Evolutionary conservation across 2,113 vertebrate species (phyloP), one percentile per base, ranked within the genome.

Genomic region (Crotalus helleri): DNA sequence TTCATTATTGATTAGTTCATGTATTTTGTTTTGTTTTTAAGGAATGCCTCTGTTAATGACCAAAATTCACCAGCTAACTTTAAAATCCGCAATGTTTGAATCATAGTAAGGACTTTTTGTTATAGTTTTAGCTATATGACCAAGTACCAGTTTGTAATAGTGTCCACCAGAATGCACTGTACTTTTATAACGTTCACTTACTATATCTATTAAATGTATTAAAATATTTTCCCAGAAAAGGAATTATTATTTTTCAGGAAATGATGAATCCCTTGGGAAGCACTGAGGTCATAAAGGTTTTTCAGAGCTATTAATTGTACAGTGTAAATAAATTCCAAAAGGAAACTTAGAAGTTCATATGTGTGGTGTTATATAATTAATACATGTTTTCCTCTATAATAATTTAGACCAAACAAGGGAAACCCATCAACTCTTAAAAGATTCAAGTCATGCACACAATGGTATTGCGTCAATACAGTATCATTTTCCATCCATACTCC

Each of bases 221-320:
- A 11, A 64, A 86, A 33, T 9, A 61, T 33, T 53, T 81, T 81
- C 74, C 74, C 74, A 81, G 74, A 81, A 39, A 81, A 81, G 17
- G 19, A 81, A 81, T 81, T 85, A 46, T 85, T 90, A 53, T 64
- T 92, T 92, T 92, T 93, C 88, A 61, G 57, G 54, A 93, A 90
- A 39, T 44, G 74, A 44, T 86, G 49, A 58, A 24, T 93, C 55
- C 55, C 86, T 92, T 58, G 29, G 10, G 54, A 29, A 90, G 58
- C 21, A 58, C 46, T 85, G 39, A 59, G 12, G 89, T 17, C n/a
- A 6, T 21, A 85, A 90, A 26, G 26, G 26, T 59, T 89, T 59
- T 90, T 90, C 21, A 90, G 53, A 61, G 39, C 53, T 85, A 58
- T 46, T 89, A 46, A 92, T 89, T 85, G n/a, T 89, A 44, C 69